phyloP scores from a whole-genome alignment of 1,140 invertebrate species.

The Rhizoglyphus robini region DNA sequence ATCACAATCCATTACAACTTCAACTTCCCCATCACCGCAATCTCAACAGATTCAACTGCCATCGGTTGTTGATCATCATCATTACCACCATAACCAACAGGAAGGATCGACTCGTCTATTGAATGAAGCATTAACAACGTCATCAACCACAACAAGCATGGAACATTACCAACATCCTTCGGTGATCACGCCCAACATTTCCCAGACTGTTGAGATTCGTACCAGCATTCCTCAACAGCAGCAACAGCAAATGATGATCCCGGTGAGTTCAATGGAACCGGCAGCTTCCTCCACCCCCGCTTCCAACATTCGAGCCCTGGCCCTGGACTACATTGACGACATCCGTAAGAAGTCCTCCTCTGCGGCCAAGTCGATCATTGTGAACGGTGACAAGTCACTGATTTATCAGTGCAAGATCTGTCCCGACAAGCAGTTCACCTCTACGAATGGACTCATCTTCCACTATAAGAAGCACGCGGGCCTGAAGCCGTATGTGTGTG shows the following conservation, averaged over 20 bases:
- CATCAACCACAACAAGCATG: not conserved
- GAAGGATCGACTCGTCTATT: not conserved
- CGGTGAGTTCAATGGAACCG: not conserved
- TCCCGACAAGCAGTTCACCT: constrained; percentile 47
- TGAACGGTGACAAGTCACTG: constrained; percentile 30
- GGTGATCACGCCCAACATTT: not conserved
- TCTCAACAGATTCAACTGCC: not conserved
- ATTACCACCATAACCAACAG: too few relatives aligned
- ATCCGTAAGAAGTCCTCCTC: constrained; percentile 30
- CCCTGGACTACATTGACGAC: constrained; percentile 35
- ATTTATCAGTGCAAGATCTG: constrained; percentile 43
- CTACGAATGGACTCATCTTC: constrained; percentile 48
- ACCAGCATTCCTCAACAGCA: too few relatives aligned
- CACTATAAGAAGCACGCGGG: constrained; percentile 53
- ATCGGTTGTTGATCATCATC: not conserved
- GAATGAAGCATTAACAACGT: not conserved
- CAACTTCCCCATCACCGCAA: too few relatives aligned
- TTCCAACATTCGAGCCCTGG: constrained; percentile 24
- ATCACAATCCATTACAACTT: too few relatives aligned
- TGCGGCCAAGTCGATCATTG: constrained; percentile 30
- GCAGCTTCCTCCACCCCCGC: not conserved
- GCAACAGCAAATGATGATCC: not conserved
- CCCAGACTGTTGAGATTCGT: not conserved
- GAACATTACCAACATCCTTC: not conserved
- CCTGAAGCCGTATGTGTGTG: constrained; percentile 51